Evolutionary conservation across 92 coral and sea anemone genomes (phyloP).

Genomic region (Meandrina meandrites): DNA sequence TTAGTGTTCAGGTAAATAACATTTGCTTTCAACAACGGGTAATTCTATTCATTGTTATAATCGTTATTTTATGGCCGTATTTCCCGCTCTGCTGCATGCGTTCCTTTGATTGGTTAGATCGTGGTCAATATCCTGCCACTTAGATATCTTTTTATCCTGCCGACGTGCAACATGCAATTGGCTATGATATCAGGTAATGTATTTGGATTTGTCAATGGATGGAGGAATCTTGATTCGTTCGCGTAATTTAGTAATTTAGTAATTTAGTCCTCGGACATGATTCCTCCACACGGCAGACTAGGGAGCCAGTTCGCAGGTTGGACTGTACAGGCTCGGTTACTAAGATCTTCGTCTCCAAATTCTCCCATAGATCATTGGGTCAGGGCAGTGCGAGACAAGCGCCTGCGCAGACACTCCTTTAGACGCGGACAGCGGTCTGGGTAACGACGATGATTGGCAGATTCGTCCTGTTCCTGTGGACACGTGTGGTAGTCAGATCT

Average conservation of each 20-base stretch:
- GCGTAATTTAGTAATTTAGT: no score
- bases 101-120: no score
- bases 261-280: no score
- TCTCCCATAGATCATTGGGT: slow-evolving; percentile 69
- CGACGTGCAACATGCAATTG: no score
- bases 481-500: slow-evolving; percentile 33
- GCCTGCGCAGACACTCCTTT: slow-evolving; percentile 28
- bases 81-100: no score
- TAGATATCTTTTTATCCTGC: no score
- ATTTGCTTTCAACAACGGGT: not conserved
- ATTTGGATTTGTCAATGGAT: no score
- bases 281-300: not conserved
- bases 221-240: no score
- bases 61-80: not conserved
- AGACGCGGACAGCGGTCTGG: slow-evolving; percentile 73
- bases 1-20: slow-evolving; percentile 78
- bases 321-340: not conserved
- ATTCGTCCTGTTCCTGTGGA: slow-evolving; percentile 63
- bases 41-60: not conserved
- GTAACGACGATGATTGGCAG: slow-evolving; percentile 70
- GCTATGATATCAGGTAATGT: no score
- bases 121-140: no score
- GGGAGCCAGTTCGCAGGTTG: not conserved
- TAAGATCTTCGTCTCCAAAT: not conserved
- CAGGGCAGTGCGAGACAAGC: slow-evolving; percentile 61